Base-by-base conservation (phyloP, 2,113 vertebrate species). In the Martes martes region DNA sequence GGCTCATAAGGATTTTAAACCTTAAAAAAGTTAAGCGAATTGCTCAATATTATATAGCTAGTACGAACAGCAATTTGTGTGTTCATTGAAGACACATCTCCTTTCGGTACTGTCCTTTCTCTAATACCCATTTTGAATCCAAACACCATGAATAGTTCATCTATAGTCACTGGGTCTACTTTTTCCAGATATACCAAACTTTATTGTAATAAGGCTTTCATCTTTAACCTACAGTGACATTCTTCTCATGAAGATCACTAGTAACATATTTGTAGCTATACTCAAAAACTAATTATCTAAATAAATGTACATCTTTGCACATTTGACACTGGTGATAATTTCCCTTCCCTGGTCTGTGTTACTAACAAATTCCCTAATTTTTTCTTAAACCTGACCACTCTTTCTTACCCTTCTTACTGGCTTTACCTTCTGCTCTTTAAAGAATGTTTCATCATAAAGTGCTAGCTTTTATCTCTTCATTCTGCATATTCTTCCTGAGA, bases 141-240 rank as follows among this genome's bases (percentile, higher is more conserved):
- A 78, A 55, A 89, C 0, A 39, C 31, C 5, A 4, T 88, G 16
- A 76, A n/a, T 59, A 61, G 84, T 73, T 65, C 13, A 23, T 80
- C 26, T 74, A 3, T 28, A 88, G 23, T 47, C 6, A 55, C 15
- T 14, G 8, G 18, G 4, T 85, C 28, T 85, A 33, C 6, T 73
- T 65, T 74, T 19, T 42, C 2, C 11, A 73, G 19, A 45, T 1
- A 67, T 11, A 65, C 21, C 31, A 45, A 42, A 79, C 36, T 50
- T 84, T 18, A 42, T 21, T 81, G 31, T 10, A 45, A 6, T 52
- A 73, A 79, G 8, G 10, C 3, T 61, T 63, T 81, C 4, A 63
- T 4, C 9, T 39, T 15, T 19, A n/a, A n/a, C 31, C 0, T 45
- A 47, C 0, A 52, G 7, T 36, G 15, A 11, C 31, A 55, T 52